Evolutionary conservation across 2,888 invertebrate genomes (phyloP).

Genomic region (Pyrrhosoma nymphula): DNA sequence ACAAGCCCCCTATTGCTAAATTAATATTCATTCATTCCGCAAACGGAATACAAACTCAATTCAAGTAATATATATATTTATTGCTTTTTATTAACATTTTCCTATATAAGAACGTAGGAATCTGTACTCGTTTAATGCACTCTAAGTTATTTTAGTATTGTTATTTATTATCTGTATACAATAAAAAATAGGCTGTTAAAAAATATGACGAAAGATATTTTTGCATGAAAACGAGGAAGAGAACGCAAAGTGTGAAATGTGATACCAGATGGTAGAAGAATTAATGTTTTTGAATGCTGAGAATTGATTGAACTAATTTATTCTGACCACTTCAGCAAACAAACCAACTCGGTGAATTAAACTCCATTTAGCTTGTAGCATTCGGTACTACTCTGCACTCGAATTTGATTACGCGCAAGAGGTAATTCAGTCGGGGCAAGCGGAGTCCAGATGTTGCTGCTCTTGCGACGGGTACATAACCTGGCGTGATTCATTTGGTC

Average conservation of each 20-base stretch:
- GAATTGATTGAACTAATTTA: not conserved
- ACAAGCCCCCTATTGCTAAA: too few species aligned
- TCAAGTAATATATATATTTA: too few species aligned
- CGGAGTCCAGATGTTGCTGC: not conserved
- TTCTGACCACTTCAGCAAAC: not conserved
- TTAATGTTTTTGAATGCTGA: not conserved
- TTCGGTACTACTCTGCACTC: not conserved
- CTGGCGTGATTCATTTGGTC: not conserved
- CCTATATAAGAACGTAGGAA: too few species aligned
- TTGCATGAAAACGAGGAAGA: too few species aligned
- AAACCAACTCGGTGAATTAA: not conserved
- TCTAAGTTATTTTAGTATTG: too few species aligned
- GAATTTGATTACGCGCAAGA: conserved; percentile 10
- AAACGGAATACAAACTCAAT: too few species aligned
- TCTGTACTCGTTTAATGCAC: too few species aligned
- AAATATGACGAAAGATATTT: too few species aligned
- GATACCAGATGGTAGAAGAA: not conserved
- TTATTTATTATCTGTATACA: too few species aligned
- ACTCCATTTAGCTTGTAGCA: not conserved
- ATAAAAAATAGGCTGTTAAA: too few species aligned
- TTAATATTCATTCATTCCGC: too few species aligned
- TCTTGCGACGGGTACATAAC: not conserved
- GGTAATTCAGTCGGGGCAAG: not conserved
- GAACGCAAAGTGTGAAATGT: not conserved
- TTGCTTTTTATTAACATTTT: too few species aligned